Evolutionary conservation across 37 sponge, comb jelly and placozoan genomes (phyloP), one percentile per base, ranked within the genome.

Genomic region (Diacarnus erythraeanus): DNA sequence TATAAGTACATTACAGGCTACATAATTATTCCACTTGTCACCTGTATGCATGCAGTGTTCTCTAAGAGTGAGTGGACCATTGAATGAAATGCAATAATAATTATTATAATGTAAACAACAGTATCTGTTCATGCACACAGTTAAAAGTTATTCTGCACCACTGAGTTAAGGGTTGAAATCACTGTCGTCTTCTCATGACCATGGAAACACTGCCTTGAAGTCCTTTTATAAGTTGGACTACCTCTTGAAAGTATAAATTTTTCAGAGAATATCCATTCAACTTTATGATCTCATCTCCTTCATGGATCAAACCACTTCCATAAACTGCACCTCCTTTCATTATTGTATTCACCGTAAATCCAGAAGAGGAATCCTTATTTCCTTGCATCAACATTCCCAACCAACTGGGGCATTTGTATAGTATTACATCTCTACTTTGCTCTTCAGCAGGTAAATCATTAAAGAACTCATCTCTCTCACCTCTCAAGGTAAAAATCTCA

Each of bases 261-360:
- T 76, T 78, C 71, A 93, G 89, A 0, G 78, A 69, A 1, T 59
- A 39, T 3, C 79, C 74, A 31, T 93, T 93, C 21, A 77, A 86
- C 39, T 93, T 86, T 0, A 93, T 26, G 31, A 94, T 80, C 42
- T 75, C 78, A 57, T 94, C 95, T 0, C 85, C 83, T 2, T 72
- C 44, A 36, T 1, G 31, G 25, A 94, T 79, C 59, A 58, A 75
- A 17, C 85, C 86, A 41, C 81, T 84, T 77, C 82, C 88, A 38
- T 86, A 79, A 17, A 89, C 95, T 37, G 86, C 80, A 8, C 95
- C 95, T 18, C 91, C 89, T 26, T 82, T 71, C 42, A 93, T 77
- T n/a, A n/a, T n/a, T n/a, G n/a, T n/a, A n/a, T n/a, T n/a, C n/a
- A n/a, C n/a, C n/a, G n/a, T n/a, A n/a, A 9, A 93, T 83, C 33